Base-by-base conservation (phyloP, 2,797 vertebrate genomes). In the Mus caroli region DNA sequence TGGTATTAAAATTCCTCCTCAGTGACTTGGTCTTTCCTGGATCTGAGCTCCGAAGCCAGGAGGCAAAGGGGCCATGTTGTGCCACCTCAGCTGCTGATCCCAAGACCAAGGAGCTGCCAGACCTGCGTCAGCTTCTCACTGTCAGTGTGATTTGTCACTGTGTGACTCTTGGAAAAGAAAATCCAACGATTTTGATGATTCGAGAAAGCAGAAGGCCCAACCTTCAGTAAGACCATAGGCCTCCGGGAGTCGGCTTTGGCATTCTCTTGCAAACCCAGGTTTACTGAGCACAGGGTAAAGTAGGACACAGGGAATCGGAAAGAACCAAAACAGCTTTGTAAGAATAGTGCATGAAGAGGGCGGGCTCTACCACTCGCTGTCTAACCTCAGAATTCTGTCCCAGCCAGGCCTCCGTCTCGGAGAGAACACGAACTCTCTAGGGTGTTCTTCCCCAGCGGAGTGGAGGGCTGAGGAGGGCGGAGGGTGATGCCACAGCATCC, bases 241-340 rank as follows among this genome's bases (percentile, higher is more conserved):
- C 37, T 79, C 58, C 26, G 60, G 91, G 54, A 69, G n/a, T 40
- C 77, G 1, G 52, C 73, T 82, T 82, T 92, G 93, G 90, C 95
- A 54, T 88, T 71, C 28, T 46, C 82, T 77, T n/a, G 14, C 87
- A 46, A 90, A 54, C 1, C 0, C 60, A 56, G 37, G 19, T 83
- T 93, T 71, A 6, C 62, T 69, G 73, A 76, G 46, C 88, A 60
- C 71, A 43, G 85, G 60, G 8, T 22, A 40, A 93, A 88, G 56
- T 83, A 37, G 67, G 71, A 64, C 60, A 0, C 9, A 20, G 80
- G 71, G 90, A 88, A n/a, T 3, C 64, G 15, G 46, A 46, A 62
- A n/a, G 19, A 58, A 58, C 56, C 26, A 17, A 40, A 71, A 50
- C 3, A 0, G 20, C 56, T 64, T 60, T 5, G 20, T 60, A 26